These are phyloP conservation scores for Channa striata DNA, from an alignment of 2,797 vertebrate species.

Conservation along the genomic window DNA sequence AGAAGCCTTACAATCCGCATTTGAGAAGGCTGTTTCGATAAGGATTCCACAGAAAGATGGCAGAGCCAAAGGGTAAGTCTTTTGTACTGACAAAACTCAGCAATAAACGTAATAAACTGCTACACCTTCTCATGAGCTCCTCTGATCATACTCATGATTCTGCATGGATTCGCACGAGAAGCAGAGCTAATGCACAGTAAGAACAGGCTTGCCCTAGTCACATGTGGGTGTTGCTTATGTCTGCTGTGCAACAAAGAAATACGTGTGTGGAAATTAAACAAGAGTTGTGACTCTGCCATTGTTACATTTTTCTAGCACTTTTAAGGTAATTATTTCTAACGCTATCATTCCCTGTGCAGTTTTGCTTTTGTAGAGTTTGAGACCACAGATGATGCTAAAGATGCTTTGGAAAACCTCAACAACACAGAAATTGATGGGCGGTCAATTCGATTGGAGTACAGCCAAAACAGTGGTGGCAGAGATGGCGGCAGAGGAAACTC, in stretches of 20 bases:
- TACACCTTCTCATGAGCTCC: conserved; percentile 92
- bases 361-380: conserved; percentile 95
- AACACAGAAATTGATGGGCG: conserved; percentile 96
- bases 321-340: not conserved
- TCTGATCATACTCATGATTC: conserved; percentile 85
- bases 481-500: conserved; percentile 83
- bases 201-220: conserved; percentile 11
- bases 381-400: conserved; percentile 91
- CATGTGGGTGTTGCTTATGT: conserved; percentile 45
- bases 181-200: conserved; percentile 59
- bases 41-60: conserved; percentile 94
- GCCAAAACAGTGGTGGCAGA: conserved; percentile 71
- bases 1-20: conserved; percentile 90
- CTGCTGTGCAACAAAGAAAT: conserved; percentile 68
- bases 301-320: not conserved
- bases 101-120: not conserved
- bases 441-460: conserved; percentile 90
- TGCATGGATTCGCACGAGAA: conserved; percentile 90
- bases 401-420: conserved; percentile 91
- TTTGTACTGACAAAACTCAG: too few species aligned
- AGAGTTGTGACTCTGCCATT: not conserved
- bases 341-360: conserved; percentile 65
- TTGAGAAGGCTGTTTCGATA: conserved; percentile 92
- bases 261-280: not conserved
- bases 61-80: conserved; percentile 91